A percentile compares a stretch with the other conserved stretches of the same genome.
phyloP scores from a whole-genome alignment of 2,113 vertebrate species.

The Thymallus thymallus region DNA sequence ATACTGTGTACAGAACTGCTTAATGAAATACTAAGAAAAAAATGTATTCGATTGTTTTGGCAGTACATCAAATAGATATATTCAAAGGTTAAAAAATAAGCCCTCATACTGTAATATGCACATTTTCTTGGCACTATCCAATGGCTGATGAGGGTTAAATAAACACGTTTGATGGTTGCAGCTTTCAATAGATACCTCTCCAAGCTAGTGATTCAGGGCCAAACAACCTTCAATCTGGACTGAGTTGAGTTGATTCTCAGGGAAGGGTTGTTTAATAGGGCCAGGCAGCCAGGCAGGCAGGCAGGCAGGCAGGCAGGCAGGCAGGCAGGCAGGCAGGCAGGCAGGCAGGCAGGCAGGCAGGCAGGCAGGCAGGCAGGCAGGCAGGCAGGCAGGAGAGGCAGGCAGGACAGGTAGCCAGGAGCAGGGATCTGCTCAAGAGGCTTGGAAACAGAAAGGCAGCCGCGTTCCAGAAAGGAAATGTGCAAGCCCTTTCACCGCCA shows the following conservation, averaged over 20 bases:
- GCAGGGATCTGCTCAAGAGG: slow-evolving; percentile 28
- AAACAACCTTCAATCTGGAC: neutral
- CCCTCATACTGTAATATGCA: too few relatives aligned
- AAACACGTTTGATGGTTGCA: neutral
- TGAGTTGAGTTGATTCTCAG: neutral
- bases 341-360: slow-evolving; percentile 6
- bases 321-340: slow-evolving; percentile 5
- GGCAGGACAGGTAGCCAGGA: slow-evolving; percentile 21
- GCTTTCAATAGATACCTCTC: neutral
- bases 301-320: slow-evolving; percentile 11
- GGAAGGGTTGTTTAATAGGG: neutral
- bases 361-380: slow-evolving; percentile 1
- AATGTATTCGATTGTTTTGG: too few relatives aligned
- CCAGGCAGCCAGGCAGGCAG: slow-evolving; percentile 2
- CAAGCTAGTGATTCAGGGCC: neutral
- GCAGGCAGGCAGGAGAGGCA: slow-evolving; percentile 6
- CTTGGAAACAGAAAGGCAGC: slow-evolving; percentile 8
- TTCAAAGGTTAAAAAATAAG: too few relatives aligned
- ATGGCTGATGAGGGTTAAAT: neutral
- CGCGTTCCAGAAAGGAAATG: slow-evolving; percentile 34
- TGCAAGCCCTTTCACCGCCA: slow-evolving; percentile 20
- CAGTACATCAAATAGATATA: too few relatives aligned
- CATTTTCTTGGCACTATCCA: too few relatives aligned
- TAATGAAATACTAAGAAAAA: too few relatives aligned
- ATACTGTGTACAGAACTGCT: too few relatives aligned